Base-by-base conservation (phyloP, 2,888 invertebrate genomes). In the Troglohyphantes excavatus region DNA sequence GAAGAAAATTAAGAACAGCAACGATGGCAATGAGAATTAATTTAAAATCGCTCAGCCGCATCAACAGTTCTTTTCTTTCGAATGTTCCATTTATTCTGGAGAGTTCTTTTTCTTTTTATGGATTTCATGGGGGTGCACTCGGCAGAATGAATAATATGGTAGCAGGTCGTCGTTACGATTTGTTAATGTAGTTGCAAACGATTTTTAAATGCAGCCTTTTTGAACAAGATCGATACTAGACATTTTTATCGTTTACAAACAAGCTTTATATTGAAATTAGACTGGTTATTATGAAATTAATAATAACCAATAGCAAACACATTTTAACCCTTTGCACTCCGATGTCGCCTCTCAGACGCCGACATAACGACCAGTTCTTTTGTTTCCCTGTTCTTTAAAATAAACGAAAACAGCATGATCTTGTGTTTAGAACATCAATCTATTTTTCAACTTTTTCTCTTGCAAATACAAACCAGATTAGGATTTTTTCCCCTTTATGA, bases 1-100 rank as follows among this genome's bases (percentile, higher is more conserved):
- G 61, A 78, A 78, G 78, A 63, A 86, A 86, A 86, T 86, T 70
- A 86, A 75, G 63, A 86, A 70, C 46, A 61, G 26, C 53, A 43
- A 43, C 72, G 61, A 72, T 21, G 23, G 78, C 43, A 59, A 68
- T 78, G 76, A 61, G 78, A 86, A 86, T 86, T 86, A 86, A 78
- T 86, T 86, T 86, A 86, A 86, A 78, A 63, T 78, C 76, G 76
- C 76, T 26, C 63, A 75, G 63, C 23, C 63, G 65, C 68, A 59
- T 68, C 67, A 68, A 67, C 79, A 67, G 26, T 81, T 81, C 79
- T 81, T 81, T 81, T 81, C 67, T 68, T 68, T n/a, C 78, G 29
- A 65, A 78, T 21, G 21, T 81, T 81, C 79, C 79, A 68, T 63
- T 81, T 81, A 68, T 68, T 81, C 19, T 13, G 17, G 17, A 21